Conservation (phyloP, 2,797 vertebrate genomes). For the Chelon labrosus region DNA sequence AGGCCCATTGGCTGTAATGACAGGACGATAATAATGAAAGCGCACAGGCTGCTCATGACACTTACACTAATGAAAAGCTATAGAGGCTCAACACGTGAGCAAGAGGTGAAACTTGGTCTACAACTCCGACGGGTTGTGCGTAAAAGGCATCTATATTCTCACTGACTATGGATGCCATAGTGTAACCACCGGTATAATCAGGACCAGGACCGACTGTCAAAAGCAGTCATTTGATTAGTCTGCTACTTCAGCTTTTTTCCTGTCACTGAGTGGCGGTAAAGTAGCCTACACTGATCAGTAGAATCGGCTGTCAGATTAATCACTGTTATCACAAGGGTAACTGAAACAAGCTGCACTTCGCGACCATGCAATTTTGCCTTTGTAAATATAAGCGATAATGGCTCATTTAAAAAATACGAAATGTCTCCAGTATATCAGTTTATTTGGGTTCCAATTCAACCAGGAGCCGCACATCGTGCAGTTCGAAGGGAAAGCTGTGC, state of each 20-base stretch:
- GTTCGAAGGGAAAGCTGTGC: slow-evolving; percentile 23
- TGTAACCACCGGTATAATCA: slow-evolving; percentile 4
- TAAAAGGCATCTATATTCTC: slow-evolving; percentile 37
- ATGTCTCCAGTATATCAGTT: neutral
- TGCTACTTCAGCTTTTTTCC: slow-evolving; percentile 5
- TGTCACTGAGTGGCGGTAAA: slow-evolving; percentile 10
- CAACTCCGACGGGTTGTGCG: slow-evolving; percentile 49
- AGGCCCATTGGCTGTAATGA: slow-evolving; percentile 57
- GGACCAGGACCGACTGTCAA: neutral
- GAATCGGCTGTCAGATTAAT: slow-evolving; percentile 19
- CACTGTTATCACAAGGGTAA: neutral
- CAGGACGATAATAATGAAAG: slow-evolving; percentile 50
- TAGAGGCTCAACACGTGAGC: slow-evolving; percentile 22
- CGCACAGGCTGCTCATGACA: slow-evolving; percentile 40
- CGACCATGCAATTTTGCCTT: neutral
- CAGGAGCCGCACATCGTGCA: slow-evolving; percentile 1
- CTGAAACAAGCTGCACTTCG: neutral
- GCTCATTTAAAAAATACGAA: neutral
- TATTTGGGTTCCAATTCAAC: slow-evolving; percentile 5
- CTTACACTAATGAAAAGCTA: slow-evolving; percentile 21
- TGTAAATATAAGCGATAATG: neutral
- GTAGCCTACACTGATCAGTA: neutral
- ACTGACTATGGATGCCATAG: slow-evolving; percentile 12
- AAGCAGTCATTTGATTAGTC: slow-evolving; percentile 8
- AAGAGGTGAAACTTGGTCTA: neutral